Evolutionary conservation across 2,888 invertebrate genomes (phyloP), one percentile per base, ranked within the genome.

Genomic region (Agrochola lota): DNA sequence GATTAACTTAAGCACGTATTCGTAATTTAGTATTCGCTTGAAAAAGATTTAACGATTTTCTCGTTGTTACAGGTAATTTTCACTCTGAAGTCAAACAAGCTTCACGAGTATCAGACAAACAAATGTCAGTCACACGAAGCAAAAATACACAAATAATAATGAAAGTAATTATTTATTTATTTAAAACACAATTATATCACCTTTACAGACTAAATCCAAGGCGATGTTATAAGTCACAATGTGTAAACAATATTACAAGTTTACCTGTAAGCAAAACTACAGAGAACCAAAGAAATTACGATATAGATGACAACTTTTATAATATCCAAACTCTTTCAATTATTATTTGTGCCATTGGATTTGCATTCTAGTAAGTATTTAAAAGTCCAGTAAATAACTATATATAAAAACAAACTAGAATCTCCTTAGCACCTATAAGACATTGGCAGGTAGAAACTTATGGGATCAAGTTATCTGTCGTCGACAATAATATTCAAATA

Each of bases 401-500:
- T 60, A 30, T 63, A 49, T 15, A 63, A 68, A 57, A 78, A 12
- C 55, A 35, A 67, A 77, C 59, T 66, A 66, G 55, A 60, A 70
- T 35, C 73, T 68, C 26, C n/a, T 69, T 66, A 62, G 64, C 30
- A 59, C 26, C 30, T 69, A 68, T 49, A 30, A 68, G 52, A 73
- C 72, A 79, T 81, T 79, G 71, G 55, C 55, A 77, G 17, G 17
- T 67, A 78, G 78, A 76, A 85, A 81, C 83, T 83, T 82, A 85
- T 84, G 71, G 84, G 87, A 89, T 85, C 84, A 84, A 86, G 83
- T 85, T 85, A 86, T 88, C 77, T 73, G 84, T 88, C 82, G 80
- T 83, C 84, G 78, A 85, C 86, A 83, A 78, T 85, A 85, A 85
- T 88, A 90, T 90, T 91, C 89, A 86, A 89, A 91, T 87, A 89